Evolutionary conservation across 2,797 vertebrate species (phyloP), one percentile per base, ranked within the genome.

Genomic region (Spondyliosoma cantharus): DNA sequence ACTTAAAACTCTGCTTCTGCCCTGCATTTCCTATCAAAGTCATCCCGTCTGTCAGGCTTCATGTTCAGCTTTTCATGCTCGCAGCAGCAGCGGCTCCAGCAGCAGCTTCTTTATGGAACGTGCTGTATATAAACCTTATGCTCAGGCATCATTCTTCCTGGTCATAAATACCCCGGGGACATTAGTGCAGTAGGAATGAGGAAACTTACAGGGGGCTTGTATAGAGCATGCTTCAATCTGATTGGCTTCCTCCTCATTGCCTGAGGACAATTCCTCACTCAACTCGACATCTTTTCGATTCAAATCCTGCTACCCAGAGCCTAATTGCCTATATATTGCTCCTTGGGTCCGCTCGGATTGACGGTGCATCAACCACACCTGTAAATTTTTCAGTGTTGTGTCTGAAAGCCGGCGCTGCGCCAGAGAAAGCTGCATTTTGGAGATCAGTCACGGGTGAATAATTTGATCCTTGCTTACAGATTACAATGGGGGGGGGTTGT

Each of bases 201-300:
- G 32, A 67, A 37, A 54, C 27, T 20, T 24, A 48, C 27, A 63
- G 45, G 29, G 37, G 43, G 57, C 49, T n/a, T 64, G 29, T 67
- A 20, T 37, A n/a, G 19, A 71, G n/a, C 20, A 1, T 45, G 19
- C 52, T 50, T 49, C 52, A 24, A 3, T 49, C 7, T 48, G 54
- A 73, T 61, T 65, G 78, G 56, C 56, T 76, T 52, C 57, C 42
- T 54, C 27, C 20, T 58, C 42, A 37, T 65, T 24, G 37, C 65
- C 53, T 0, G 4, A 64, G 48, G 37, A 62, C 32, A 27, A 50
- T 80, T 71, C 49, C 37, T 87, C 65, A 69, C 57, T 82, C 32
- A 65, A 3, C 25, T 67, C 17, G 6, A 77, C 79, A 68, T 42
- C 60, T 87, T 62, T 71, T 65, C 61, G 42, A 48, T 80, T 59